Evolutionary conservation across 2,888 invertebrate species (phyloP).

Genomic region (Yponomeuta sedellus): DNA sequence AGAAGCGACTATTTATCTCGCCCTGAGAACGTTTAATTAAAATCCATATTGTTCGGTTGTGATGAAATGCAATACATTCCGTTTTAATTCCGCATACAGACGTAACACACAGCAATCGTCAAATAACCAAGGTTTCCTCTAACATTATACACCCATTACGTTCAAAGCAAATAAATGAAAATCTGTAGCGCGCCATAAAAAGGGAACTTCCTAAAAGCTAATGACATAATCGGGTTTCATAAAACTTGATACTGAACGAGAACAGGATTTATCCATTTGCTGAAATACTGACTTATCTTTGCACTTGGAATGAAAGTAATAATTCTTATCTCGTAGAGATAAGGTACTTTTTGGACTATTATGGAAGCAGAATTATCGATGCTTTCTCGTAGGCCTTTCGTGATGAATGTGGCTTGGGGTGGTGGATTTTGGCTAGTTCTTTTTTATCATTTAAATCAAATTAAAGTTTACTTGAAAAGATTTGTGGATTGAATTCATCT

Average conservation of each 20-base stretch:
- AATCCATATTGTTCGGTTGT: too few relatives aligned
- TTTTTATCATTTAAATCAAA: background rate
- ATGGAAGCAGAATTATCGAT: background rate
- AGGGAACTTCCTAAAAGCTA: background rate
- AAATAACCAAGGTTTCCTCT: background rate
- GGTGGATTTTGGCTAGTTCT: background rate
- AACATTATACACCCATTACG: background rate
- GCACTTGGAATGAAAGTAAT: background rate
- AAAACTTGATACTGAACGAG: background rate
- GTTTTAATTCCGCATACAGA: too few relatives aligned
- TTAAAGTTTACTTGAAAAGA: background rate
- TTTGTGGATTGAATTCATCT: background rate
- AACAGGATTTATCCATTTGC: background rate
- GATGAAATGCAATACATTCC: too few relatives aligned
- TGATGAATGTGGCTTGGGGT: background rate
- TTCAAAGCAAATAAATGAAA: background rate
- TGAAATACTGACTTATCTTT: background rate
- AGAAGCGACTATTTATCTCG: too few relatives aligned
- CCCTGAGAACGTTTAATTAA: too few relatives aligned
- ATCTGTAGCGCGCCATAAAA: background rate
- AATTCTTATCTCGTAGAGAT: background rate
- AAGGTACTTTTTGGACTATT: background rate
- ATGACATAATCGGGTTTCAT: background rate
- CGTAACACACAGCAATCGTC: too few relatives aligned
- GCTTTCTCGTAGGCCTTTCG: background rate